phyloP scores from a whole-genome alignment of 2,113 vertebrate species.

The Bothrops jararaca region DNA sequence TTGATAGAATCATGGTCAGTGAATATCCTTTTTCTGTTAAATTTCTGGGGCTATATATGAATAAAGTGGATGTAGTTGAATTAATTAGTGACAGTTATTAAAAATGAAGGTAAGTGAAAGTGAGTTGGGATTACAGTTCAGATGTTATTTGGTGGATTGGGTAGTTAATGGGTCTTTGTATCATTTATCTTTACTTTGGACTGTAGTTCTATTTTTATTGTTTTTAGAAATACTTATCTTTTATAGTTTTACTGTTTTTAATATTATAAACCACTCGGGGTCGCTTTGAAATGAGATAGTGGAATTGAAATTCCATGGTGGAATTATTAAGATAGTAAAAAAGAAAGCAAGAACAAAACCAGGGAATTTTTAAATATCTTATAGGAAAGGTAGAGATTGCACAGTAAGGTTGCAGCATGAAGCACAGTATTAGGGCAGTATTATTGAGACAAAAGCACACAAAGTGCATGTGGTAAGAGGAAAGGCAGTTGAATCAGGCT shows the following conservation, averaged over 20 bases:
- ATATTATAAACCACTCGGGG: neutral
- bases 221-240: neutral
- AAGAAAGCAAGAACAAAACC: neutral
- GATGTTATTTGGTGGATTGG: neutral
- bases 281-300: neutral
- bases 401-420: neutral
- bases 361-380: neutral
- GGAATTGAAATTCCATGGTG: neutral
- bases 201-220: neutral
- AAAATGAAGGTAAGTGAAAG: neutral
- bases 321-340: neutral
- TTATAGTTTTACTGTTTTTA: neutral
- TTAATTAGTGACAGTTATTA: neutral
- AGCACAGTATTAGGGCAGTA: neutral
- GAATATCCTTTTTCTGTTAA: neutral
- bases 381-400: neutral
- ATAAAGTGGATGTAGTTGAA: neutral
- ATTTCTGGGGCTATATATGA: neutral
- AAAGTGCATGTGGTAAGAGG: neutral
- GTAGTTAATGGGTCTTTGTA: neutral
- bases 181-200: neutral
- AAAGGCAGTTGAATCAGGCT: neutral
- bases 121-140: neutral
- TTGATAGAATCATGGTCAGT: neutral
- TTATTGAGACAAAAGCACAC: neutral